Evolutionary conservation across 1,140 invertebrate genomes (phyloP).

Genomic region (Pogonomyrmex californicus): DNA sequence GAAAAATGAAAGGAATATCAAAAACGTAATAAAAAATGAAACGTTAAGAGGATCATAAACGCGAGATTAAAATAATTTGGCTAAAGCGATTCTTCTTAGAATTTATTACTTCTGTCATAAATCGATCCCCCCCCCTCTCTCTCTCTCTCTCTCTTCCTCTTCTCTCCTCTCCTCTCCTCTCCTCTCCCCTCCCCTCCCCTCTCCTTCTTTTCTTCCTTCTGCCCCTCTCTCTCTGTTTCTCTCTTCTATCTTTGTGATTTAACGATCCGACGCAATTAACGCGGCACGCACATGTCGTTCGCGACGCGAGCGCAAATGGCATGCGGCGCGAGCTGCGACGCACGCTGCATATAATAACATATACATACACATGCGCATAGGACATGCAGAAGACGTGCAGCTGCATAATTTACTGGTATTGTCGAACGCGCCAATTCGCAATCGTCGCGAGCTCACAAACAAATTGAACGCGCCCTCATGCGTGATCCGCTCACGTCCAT

Average conservation of each 20-base stretch:
- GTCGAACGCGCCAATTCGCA: constrained; percentile 51
- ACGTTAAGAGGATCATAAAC: not conserved
- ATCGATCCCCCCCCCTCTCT: not conserved
- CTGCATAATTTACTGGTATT: constrained; percentile 72
- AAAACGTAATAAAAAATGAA: not conserved
- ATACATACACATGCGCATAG: not conserved
- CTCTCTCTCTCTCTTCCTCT: no score
- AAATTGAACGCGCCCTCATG: constrained; percentile 39
- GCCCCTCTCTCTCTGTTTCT: no score
- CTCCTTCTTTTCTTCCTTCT: no score
- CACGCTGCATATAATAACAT: constrained; percentile 72
- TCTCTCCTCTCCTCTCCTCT: no score
- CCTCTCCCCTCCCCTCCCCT: no score
- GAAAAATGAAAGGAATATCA: not conserved
- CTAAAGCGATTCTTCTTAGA: not conserved
- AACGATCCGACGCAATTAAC: constrained; percentile 54
- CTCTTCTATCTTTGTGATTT: constrained; percentile 30
- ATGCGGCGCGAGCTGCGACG: constrained; percentile 40
- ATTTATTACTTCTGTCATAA: constrained; percentile 35
- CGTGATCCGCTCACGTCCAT: constrained; percentile 40
- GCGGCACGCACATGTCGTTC: constrained; percentile 41
- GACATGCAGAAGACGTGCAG: constrained; percentile 65
- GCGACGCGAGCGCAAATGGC: constrained; percentile 46
- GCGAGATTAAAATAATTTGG: constrained; percentile 29
- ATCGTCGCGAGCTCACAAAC: constrained; percentile 39